Base-by-base conservation (phyloP, 2,888 invertebrate genomes). In the Cynaeus angustus region DNA sequence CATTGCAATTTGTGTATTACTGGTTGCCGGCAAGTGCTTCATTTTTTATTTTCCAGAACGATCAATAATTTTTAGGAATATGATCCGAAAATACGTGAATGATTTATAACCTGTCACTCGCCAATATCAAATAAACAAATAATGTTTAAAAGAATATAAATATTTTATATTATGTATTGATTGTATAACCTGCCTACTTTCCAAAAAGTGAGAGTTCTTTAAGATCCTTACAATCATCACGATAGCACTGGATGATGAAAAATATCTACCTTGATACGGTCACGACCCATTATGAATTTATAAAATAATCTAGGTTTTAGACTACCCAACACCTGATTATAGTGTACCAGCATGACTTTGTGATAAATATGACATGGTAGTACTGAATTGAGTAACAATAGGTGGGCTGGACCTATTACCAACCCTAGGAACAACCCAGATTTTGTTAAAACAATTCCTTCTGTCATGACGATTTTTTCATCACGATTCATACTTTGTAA, bases 221-320 rank as follows among this genome's bases (percentile, higher is more conserved):
- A 50, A 72, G 73, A 74, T 75, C 64, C 71, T 71, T 68, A 66
- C 67, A 67, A 74, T 61, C 46, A 46, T 72, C 74, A 71, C 61
- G 68, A 72, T 77, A 74, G 72, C 74, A 75, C 74, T 76, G 74
- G 72, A 72, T 66, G 56, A 69, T 72, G 71, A 74, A 79, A 79
- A 78, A 76, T 78, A 74, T 72, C 77, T 74, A 78, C 78, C 78
- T 79, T 79, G 79, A 74, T 75, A 75, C 68, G 77, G 78, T 79
- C 79, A 79, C 79, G 79, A 78, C 72, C 76, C 75, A 67, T 67
- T 67, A 67, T 67, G 67, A 43, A 74, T 75, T 76, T 75, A 75
- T 72, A 70, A 66, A 71, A 59, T 72, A 64, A 72, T 66, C 62
- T 66, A 69, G 70, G 71, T 70, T 72, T 76, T 74, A 73, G 76